Evolutionary conservation across 2,797 vertebrate species (phyloP), one percentile per base, ranked within the genome.

Genomic region (Cottoperca gobio): DNA sequence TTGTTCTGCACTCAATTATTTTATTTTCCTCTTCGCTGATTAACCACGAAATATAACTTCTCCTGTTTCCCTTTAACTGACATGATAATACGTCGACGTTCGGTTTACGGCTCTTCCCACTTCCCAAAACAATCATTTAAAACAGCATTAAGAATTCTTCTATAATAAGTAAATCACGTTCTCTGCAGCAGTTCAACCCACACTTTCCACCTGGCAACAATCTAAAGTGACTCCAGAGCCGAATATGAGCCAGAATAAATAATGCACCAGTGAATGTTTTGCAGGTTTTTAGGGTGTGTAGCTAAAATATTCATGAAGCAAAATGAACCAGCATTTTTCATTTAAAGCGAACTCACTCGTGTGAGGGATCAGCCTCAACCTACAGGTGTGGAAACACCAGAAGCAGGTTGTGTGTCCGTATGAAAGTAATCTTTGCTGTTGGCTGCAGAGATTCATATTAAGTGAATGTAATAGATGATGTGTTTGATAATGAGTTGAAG

Each of bases 301-400:
- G 35, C 73, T 84, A 54, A 77, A 86, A 62, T 82, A 86, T 82
- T 82, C 45, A 86, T 78, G 35, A 85, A 12, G 39, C 43, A 70
- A 78, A 75, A 82, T 78, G 43, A 72, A 60, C 28, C 55, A 50
- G 21, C 33, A 2, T 28, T 64, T 64, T 63, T 62, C 14, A 40
- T 61, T 75, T 60, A 21, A 62, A 63, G n/a, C 58, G 26, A 59
- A 40, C 39, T 12, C 28, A 19, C 10, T 50, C 17, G 26, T 40
- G 11, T 0, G 46, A 57, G 17, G 10, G 10, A 24, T 60, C 39
- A 69, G 6, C 54, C 52, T 21, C 21, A 39, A 43, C 37, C 19
- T n/a, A 48, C 55, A 74, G 54, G 70, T 74, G 62, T 65, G 43
- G 59, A 58, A 74, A 64, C 12, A 54, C 37, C 60, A 45, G 54